These are phyloP conservation scores for Chaetogeoica ovagalla DNA, from an alignment of 2,888 invertebrate species.

Conservation along the genomic window DNA sequence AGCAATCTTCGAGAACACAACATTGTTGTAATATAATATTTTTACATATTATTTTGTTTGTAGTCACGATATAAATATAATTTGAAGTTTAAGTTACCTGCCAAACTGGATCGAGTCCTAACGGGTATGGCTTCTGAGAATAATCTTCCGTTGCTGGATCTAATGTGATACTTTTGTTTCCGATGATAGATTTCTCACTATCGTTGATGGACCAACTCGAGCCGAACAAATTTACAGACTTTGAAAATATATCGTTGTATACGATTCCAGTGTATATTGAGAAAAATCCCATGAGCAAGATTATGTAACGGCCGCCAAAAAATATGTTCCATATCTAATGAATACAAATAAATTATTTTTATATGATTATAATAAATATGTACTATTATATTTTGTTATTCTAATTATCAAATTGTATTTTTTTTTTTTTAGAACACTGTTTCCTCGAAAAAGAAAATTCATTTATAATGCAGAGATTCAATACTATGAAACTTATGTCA, in stretches of 20 bases:
- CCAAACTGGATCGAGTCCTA: conserved; percentile 75
- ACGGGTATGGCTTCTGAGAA: conserved; percentile 65
- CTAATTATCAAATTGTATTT: no score
- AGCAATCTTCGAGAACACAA: conserved; percentile 61
- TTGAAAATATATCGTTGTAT: conserved; percentile 75
- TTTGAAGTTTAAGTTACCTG: conserved; percentile 59
- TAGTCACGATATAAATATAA: conserved; percentile 17
- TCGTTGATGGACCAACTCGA: conserved; percentile 66
- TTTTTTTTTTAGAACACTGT: no score
- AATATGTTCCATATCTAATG: conserved; percentile 72
- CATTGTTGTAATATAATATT: conserved; percentile 2
- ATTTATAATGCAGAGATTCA: not conserved
- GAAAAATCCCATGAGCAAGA: conserved; percentile 74
- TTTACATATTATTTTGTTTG: not conserved
- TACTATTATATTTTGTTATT: no score
- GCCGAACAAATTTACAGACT: conserved; percentile 72
- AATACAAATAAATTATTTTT: conserved; percentile 11
- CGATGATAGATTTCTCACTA: conserved; percentile 59
- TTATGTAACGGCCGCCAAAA: conserved; percentile 74
- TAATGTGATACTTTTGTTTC: conserved; percentile 60
- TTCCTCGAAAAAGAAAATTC: not conserved
- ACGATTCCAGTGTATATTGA: conserved; percentile 75
- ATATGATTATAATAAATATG: not conserved
- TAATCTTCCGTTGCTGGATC: conserved; percentile 62
- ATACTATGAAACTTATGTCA: not conserved